Base-by-base conservation (phyloP, 1,140 invertebrate genomes). In the Pseudomyrmex concolor region DNA sequence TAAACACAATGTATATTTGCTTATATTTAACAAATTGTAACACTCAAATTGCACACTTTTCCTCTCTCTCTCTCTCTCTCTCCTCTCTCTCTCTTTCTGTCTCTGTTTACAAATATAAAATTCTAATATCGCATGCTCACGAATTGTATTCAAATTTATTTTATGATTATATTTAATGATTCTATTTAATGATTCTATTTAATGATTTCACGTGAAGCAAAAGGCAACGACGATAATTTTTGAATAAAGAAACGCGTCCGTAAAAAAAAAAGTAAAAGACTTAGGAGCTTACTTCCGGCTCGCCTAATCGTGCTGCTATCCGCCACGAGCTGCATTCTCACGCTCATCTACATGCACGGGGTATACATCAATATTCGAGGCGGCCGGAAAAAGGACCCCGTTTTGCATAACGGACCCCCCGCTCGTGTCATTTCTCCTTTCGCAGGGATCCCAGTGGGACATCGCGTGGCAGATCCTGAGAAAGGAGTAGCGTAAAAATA, bases 251-350 rank as follows among this genome's bases (percentile, higher is more conserved):
- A 87, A 34, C 34, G 34, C 34, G 34, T 34, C 34, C 34, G 34
- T 5, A 34, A 34, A 34, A 25, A 25, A 25, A 25, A 34, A 34
- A 34, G 5, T 34, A 34, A 34, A 34, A 34, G 34, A 34, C 34
- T 34, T 34, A 34, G 84, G 86, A 85, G 72, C 89, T 90, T 89
- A 89, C 91, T 93, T 93, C 92, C 92, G 92, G 91, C 90, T 92
- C 84, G 88, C 83, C 86, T 90, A 90, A 90, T 92, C 91, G 90
- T 88, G 85, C 81, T 86, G 90, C 87, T 90, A 92, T 93, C 90
- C 91, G 92, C 92, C 92, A 91, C 91, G 91, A 92, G 91, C 89
- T 87, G 91, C 89, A 93, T 93, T 94, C 93, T 94, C 93, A 94
- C 93, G 93, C 92, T 94, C 92, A 94, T 94, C 91, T 93, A 92